Evolutionary conservation across 2,113 vertebrate genomes (phyloP).

Genomic region (Callionymus lyra): DNA sequence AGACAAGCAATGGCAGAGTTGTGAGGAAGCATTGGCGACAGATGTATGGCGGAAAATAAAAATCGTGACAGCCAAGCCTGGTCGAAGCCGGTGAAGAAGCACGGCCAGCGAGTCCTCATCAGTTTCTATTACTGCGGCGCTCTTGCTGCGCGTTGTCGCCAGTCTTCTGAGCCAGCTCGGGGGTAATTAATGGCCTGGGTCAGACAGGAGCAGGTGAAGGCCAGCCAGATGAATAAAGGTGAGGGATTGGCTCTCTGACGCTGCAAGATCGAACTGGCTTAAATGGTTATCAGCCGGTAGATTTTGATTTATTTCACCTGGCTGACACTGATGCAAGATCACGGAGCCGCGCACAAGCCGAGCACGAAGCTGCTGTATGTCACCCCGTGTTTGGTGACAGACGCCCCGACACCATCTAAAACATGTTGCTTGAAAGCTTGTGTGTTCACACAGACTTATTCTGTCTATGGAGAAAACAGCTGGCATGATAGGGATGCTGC

Average conservation of each 20-base stretch:
- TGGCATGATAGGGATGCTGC: no score
- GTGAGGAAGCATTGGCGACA: slow-evolving; percentile 24
- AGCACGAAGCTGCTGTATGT: slow-evolving; percentile 2
- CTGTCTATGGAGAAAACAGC: no score
- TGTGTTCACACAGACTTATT: no score
- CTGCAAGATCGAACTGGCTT: slow-evolving; percentile 43
- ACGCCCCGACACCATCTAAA: no score
- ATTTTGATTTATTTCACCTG: slow-evolving; percentile 49
- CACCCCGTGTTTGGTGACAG: background rate
- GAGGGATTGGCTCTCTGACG: slow-evolving; percentile 35
- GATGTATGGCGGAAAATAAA: slow-evolving; percentile 30
- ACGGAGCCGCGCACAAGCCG: slow-evolving; percentile 14
- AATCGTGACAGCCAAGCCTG: slow-evolving; percentile 25
- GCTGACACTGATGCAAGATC: slow-evolving; percentile 25
- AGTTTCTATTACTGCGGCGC: slow-evolving; percentile 36
- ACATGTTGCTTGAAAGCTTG: no score
- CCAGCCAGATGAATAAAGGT: slow-evolving; percentile 48
- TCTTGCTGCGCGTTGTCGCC: slow-evolving; percentile 12
- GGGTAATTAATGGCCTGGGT: slow-evolving; percentile 45
- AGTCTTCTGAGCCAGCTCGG: slow-evolving; percentile 24
- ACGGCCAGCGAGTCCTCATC: slow-evolving; percentile 23
- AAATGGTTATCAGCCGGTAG: slow-evolving; percentile 42
- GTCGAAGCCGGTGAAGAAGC: slow-evolving; percentile 11
- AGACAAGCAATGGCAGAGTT: slow-evolving; percentile 6
- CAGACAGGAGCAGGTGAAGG: slow-evolving; percentile 26